A percentile compares a stretch with the other conserved stretches of the same genome.
phyloP scores from a whole-genome alignment of 2,888 invertebrate genomes.

The Osedax frankpressi region DNA sequence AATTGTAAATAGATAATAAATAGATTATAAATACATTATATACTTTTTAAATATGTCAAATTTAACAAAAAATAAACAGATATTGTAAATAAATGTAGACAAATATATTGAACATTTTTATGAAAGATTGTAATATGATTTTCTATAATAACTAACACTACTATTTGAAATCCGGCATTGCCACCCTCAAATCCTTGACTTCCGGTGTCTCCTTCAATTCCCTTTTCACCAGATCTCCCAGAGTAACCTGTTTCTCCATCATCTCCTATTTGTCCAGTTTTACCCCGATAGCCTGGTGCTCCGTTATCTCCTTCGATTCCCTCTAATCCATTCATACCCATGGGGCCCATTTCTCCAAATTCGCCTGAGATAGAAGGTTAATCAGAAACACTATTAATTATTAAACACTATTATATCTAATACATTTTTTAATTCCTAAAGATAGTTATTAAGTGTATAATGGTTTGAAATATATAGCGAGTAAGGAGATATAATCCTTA shows the following conservation, averaged over 20 bases:
- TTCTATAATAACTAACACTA: slow-evolving; percentile 31
- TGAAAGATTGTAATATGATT: not conserved
- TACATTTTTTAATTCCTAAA: too few relatives aligned
- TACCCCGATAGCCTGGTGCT: slow-evolving; percentile 5
- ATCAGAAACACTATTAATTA: too few relatives aligned
- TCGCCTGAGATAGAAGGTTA: too few relatives aligned
- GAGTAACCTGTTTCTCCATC: slow-evolving; percentile 21
- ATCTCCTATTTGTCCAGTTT: slow-evolving; percentile 19
- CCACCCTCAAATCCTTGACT: slow-evolving; percentile 15
- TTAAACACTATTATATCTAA: too few relatives aligned
- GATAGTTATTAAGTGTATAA: too few relatives aligned
- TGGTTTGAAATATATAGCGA: too few relatives aligned
- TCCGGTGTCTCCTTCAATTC: slow-evolving; percentile 21
- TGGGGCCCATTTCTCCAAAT: slow-evolving; percentile 25
- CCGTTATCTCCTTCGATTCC: not conserved
- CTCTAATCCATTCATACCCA: not conserved
- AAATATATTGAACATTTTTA: not conserved
- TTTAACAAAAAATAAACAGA: too few relatives aligned
- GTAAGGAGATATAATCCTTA: too few relatives aligned
- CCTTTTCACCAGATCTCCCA: slow-evolving; percentile 22
- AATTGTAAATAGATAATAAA: too few relatives aligned
- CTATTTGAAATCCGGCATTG: slow-evolving; percentile 36
- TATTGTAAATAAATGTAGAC: too few relatives aligned
- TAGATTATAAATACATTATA: too few relatives aligned
- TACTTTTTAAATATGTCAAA: too few relatives aligned